Conservation (phyloP, 2,888 invertebrate genomes). For the Harmothoe impar region DNA sequence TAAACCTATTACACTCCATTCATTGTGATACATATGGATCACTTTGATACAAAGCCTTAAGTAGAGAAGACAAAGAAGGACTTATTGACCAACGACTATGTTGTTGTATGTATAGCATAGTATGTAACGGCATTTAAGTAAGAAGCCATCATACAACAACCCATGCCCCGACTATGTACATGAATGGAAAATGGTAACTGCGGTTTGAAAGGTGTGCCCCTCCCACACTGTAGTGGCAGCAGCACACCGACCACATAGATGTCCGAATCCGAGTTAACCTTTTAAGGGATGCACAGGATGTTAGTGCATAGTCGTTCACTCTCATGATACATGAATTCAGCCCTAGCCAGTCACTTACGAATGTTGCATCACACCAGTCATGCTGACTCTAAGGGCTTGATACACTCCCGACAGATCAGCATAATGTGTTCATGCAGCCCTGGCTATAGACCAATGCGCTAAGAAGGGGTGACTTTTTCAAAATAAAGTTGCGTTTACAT, state of each 20-base stretch:
- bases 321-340: too few relatives aligned
- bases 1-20: not conserved
- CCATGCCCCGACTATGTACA: conserved; percentile 35
- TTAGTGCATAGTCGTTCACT: too few relatives aligned
- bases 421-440: too few relatives aligned
- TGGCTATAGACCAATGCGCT: too few relatives aligned
- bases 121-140: not conserved
- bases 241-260: not conserved
- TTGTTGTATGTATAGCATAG: conserved; percentile 43
- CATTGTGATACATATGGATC: not conserved
- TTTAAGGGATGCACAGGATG: too few relatives aligned
- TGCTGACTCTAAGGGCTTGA: too few relatives aligned
- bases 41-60: not conserved
- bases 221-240: not conserved
- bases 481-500: too few relatives aligned
- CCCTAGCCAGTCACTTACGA: too few relatives aligned
- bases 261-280: too few relatives aligned
- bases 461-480: too few relatives aligned
- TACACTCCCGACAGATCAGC: too few relatives aligned
- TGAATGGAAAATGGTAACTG: conserved; percentile 47
- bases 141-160: conserved; percentile 17
- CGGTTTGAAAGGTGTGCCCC: conserved; percentile 31
- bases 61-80: not conserved
- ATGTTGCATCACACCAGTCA: too few relatives aligned
- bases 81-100: not conserved